Evolutionary conservation across 2,888 invertebrate species (phyloP).

Genomic region (Podotricha telesiphe): DNA sequence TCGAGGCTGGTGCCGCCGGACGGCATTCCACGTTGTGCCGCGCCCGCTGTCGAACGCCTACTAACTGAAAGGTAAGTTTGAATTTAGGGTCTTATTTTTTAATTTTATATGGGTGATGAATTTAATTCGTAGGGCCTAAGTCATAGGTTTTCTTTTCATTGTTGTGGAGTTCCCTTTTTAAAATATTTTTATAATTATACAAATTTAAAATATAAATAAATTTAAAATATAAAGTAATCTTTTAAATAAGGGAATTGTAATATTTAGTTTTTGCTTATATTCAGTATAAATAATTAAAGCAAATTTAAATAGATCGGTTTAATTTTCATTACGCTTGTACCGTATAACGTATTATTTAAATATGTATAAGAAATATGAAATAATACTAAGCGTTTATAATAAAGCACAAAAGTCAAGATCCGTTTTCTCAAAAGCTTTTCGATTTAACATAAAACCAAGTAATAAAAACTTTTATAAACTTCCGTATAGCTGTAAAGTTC

Average conservation of each 20-base stretch:
- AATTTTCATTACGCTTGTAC: too few species aligned
- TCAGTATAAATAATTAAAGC: too few species aligned
- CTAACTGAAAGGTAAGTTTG: conserved; percentile 41
- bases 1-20: conserved; percentile 54
- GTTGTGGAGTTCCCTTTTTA: too few species aligned
- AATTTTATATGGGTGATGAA: neutral
- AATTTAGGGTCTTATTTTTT: conserved; percentile 25
- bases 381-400: too few species aligned
- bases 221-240: too few species aligned
- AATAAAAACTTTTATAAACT: conserved; percentile 26
- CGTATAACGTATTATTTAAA: too few species aligned
- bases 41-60: conserved; percentile 59
- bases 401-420: neutral
- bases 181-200: too few species aligned
- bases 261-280: too few species aligned
- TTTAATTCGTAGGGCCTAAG: neutral
- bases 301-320: too few species aligned
- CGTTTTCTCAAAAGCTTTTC: conserved; percentile 7
- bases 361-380: neutral
- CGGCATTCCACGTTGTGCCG: conserved; percentile 68
- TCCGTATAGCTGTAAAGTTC: conserved; percentile 4
- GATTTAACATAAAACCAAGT: conserved; percentile 21
- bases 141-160: too few species aligned
- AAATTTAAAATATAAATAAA: too few species aligned
- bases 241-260: too few species aligned